A percentile compares a stretch with the other conserved stretches of the same genome.
Evolutionary conservation across 2,888 invertebrate genomes (phyloP).

Genomic region (Muscina levida): DNA sequence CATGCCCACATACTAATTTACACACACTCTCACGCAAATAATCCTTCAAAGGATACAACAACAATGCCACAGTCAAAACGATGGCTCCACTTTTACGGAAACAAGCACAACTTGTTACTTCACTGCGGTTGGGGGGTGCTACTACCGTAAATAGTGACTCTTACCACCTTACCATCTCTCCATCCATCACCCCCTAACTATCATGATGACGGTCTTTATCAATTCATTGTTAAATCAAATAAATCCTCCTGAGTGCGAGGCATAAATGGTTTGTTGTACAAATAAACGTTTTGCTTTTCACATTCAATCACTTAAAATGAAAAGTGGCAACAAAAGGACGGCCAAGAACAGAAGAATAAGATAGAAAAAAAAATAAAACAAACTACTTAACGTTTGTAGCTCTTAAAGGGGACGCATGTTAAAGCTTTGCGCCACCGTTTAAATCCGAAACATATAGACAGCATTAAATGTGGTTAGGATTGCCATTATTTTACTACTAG

Average conservation of each 20-base stretch:
- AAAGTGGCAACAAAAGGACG: constrained; percentile 30
- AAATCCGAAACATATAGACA: too few species aligned
- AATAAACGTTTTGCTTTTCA: constrained; percentile 70
- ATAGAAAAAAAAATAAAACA: constrained; percentile 3
- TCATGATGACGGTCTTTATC: constrained; percentile 41
- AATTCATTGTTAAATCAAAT: constrained; percentile 65
- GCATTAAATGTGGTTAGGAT: neutral
- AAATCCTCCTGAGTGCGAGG: constrained; percentile 70
- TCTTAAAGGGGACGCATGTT: constrained; percentile 43
- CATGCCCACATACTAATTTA: neutral
- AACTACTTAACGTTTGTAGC: constrained; percentile 45
- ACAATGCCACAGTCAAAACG: constrained; percentile 23
- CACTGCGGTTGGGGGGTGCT: neutral
- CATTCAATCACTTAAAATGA: constrained; percentile 72
- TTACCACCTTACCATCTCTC: neutral
- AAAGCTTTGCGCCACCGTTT: constrained; percentile 1
- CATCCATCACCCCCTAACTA: neutral
- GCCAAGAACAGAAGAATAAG: constrained; percentile 29
- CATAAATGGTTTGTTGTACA: constrained; percentile 69
- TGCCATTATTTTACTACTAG: neutral
- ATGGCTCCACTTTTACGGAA: constrained; percentile 20
- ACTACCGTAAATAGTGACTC: neutral
- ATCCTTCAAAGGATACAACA: neutral
- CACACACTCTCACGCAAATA: neutral
- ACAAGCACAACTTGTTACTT: constrained; percentile 36